Base-by-base conservation (phyloP, 2,113 vertebrate genomes). In the Steatornis caripensis region DNA sequence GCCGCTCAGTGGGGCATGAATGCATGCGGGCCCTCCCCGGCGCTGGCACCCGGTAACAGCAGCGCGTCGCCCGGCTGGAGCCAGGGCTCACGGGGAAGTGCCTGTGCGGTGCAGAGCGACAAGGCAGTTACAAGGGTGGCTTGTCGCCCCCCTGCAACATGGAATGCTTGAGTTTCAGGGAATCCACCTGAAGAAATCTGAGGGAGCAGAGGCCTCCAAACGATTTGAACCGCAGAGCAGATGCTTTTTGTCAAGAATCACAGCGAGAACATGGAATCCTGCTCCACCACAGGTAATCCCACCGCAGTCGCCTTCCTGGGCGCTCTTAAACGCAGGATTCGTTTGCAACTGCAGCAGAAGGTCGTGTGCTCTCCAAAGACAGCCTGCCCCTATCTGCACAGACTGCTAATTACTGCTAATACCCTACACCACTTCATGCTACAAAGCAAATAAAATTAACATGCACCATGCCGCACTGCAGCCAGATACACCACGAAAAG, bases 281-380 rank as follows among this genome's bases (percentile, higher is more conserved):
- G n/a, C 62, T 80, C 71, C 71, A 13, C 20, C 18, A 16, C 61
- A 24, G 92, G 8, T 39, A 6, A 5, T 10, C 54, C 76, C 41
- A 12, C 10, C 15, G 4, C 34, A 15, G 58, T 3, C 9, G 34
- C 85, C 54, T 8, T 34, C 75, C 57, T 3, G 49, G 23, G 8
- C 1, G 0, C 41, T 16, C 17, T 4, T 5, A 6, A 6, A 0
- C 4, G 36, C 65, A 14, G 55, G 1, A 0, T 29, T 30, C 32
- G 0, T 14, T 26, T 39, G 36, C 51, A 68, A 8, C 72, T 51
- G 77, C 60, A 27, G 53, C 5, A 5, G 36, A 23, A 72, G n/a
- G 65, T 15, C 7, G 0, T 7, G 9, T 27, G 85, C 76, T 80
- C 66, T 36, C 75, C 66, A 10, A 9, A 51, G 60, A 0, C 26